Base-by-base conservation (phyloP, 1,140 invertebrate genomes). In the Pissodes strobi region DNA sequence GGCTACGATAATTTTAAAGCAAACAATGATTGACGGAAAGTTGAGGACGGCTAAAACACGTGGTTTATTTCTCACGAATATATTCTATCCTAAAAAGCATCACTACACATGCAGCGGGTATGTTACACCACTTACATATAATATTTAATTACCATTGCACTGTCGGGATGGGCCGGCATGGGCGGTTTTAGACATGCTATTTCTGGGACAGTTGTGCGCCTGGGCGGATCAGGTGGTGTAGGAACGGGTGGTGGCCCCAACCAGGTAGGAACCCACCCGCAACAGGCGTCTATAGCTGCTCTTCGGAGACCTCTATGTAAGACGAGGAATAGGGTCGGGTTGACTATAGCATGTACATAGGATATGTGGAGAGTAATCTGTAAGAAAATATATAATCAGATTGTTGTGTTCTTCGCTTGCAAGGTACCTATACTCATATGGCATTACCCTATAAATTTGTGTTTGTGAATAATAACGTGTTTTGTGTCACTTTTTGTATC, bases 281-380 rank as follows among this genome's bases (percentile, higher is more conserved):
- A 90, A 80, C 88, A 90, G 6, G 90, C 77, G 69, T 90, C 87
- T 5, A 87, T 78, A 18, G 86, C 84, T 0, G 89, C 89, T 30
- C 86, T 82, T 6, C 90, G 81, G n/a, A 91, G 78, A 1, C 88
- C 88, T 21, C 86, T 83, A 74, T 94, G 90, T 22, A 94, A 81
- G 18, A 88, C 85, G 66, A 94, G 81, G 76, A 94, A 92, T 38
- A 94, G 79, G 6, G 88, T 86, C 0, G 91, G 91, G 76, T 93
- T 93, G 39, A 93, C 88, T 70, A 92, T 92, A 6, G 91, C 90
- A 78, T 94, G 92, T 49, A 92, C 87, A 78, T 93, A 92, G 34
- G 91, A 91, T 76, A 93, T 90, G 82, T 93, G 90, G 62, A 95
- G 82, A 25, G 91, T 92, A 69, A 92, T 87, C 88, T 91, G 83